phyloP scores from a whole-genome alignment of 2,113 vertebrate species.

The Albula glossodonta region DNA sequence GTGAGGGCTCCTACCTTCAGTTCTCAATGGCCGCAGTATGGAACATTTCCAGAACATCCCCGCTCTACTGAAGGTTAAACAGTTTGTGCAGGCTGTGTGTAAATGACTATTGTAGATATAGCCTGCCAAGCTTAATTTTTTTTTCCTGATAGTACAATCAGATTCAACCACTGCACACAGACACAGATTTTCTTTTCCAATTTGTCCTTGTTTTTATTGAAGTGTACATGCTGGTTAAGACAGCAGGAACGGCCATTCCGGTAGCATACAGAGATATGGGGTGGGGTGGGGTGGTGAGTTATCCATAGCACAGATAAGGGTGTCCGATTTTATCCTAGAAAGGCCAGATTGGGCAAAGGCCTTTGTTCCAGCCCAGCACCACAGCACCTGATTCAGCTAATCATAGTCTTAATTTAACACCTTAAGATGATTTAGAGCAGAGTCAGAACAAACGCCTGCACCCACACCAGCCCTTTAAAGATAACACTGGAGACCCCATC shows the following conservation, averaged over 20 bases:
- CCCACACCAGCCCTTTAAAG: too few relatives aligned
- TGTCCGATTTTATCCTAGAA: too few relatives aligned
- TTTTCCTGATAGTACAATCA: too few relatives aligned
- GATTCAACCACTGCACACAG: too few relatives aligned
- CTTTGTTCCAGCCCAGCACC: too few relatives aligned
- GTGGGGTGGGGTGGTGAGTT: not conserved
- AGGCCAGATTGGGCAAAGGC: too few relatives aligned
- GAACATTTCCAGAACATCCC: not conserved
- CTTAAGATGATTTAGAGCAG: too few relatives aligned
- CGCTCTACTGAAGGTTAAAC: not conserved
- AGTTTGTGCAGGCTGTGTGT: not conserved
- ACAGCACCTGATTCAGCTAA: too few relatives aligned
- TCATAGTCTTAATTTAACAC: too few relatives aligned
- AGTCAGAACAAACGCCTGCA: too few relatives aligned
- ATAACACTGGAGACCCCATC: too few relatives aligned
- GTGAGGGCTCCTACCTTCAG: not conserved
- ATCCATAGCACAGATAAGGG: not conserved
- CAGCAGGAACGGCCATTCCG: slow-evolving; percentile 15
- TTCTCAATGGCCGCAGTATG: not conserved
- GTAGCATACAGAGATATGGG: not conserved
- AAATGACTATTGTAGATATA: not conserved
- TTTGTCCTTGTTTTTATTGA: slow-evolving; percentile 19
- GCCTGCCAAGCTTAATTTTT: too few relatives aligned
- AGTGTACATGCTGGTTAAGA: slow-evolving; percentile 8
- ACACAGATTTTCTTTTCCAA: not conserved